A percentile compares a stretch with the other conserved stretches of the same genome.
These are phyloP conservation scores for Tetramorium bicarinatum DNA, from an alignment of 2,888 invertebrate species.

Conservation along the genomic window DNA sequence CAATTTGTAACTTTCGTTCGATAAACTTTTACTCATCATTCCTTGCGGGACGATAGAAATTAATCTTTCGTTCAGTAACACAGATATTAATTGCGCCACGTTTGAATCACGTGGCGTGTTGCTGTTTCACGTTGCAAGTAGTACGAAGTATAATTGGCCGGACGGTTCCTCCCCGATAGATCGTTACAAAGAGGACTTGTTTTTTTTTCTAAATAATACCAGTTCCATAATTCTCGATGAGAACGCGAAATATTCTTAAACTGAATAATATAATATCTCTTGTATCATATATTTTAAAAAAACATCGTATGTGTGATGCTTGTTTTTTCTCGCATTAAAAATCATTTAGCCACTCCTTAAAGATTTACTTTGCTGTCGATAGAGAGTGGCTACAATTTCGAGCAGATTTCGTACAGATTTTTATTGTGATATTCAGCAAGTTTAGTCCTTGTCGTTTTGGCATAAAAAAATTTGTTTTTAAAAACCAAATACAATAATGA, in stretches of 20 bases:
- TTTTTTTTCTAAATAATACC: neutral
- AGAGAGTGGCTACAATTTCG: neutral
- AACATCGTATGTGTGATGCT: neutral
- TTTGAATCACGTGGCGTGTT: neutral
- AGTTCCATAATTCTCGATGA: neutral
- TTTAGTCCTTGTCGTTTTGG: neutral
- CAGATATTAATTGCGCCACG: neutral
- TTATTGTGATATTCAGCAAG: neutral
- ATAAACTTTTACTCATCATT: neutral
- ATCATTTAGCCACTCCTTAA: neutral
- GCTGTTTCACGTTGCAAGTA: slow-evolving; percentile 46
- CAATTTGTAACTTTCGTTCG: neutral
- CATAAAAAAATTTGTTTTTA: slow-evolving; percentile 9
- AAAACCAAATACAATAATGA: neutral
- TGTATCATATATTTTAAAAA: neutral
- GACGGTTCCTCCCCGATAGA: slow-evolving; percentile 19
- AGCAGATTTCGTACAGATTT: neutral
- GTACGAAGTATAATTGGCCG: slow-evolving; percentile 58
- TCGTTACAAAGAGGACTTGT: neutral
- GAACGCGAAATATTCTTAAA: neutral
- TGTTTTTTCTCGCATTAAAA: neutral
- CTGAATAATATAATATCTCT: neutral
- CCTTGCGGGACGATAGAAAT: neutral
- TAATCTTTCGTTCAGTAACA: neutral
- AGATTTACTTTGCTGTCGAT: neutral